Evolutionary conservation across 2,888 invertebrate genomes (phyloP), one percentile per base, ranked within the genome.

Genomic region (Orchestes rusci): DNA sequence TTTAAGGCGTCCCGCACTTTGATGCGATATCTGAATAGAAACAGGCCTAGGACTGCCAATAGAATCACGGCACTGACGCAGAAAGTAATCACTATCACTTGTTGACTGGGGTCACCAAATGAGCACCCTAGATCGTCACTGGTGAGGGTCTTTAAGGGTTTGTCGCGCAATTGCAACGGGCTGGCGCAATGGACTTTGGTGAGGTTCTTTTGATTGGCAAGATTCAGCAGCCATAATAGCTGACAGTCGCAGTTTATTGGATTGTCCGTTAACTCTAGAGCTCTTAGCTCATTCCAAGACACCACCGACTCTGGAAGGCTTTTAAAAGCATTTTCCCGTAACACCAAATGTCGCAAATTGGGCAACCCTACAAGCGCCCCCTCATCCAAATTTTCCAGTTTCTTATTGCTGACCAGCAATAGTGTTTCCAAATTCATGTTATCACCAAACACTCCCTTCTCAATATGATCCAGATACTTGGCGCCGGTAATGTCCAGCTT

Each of bases 111-210:
- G 64, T 87, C 84, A 48, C 82, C 81, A 44, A 86, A 79, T 1
- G 85, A 81, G 63, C 91, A 91, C 15, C 89, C 89, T 33, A 91
- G 69, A 53, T 87, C 82, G 54, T 87, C 84, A 0, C 84, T 80
- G 4, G 79, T 77, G 51, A 90, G 72, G 27, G 77, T 75, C 46
- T 74, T 74, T 38, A 89, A 68, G 4, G 80, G 73, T 54, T 80
- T 77, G 39, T 84, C 84, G 50, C 82, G 80, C 23, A 88, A 69
- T 43, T 81, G 79, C 7, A 80, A 73, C 0, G 90, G 90, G 37
- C 78, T 75, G 1, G 80, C 75, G 62, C 90, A 91, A 31, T 84
- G 75, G 13, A 88, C 77, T 63, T 67, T 64, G 35, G 66, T 80
- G 46, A 82, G 79, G 61, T 84, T 82, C 55, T 78, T 76, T 54